Percentiles rank a stretch among this genome's conserved stretches.
Conservation (phyloP, 2,888 invertebrate genomes). For the Zhuqinia jingwanae region DNA sequence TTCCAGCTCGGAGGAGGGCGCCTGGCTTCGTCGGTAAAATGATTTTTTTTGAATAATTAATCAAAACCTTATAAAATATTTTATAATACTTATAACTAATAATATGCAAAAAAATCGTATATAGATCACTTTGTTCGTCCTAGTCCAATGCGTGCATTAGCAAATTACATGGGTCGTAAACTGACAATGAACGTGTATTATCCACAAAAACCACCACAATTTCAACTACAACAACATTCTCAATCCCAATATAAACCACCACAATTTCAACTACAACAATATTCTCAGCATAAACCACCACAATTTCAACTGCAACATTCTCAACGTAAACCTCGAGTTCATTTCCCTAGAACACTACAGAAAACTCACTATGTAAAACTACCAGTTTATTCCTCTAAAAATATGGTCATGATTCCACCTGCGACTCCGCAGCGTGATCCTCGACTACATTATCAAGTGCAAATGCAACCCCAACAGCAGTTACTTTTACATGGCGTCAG, state of each 20-base stretch:
- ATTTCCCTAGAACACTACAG: not conserved
- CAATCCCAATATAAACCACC: not conserved
- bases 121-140: constrained; percentile 29
- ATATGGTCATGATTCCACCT: constrained; percentile 22
- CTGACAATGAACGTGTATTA: constrained; percentile 32
- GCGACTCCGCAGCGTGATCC: not conserved
- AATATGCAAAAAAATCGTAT: too few relatives aligned
- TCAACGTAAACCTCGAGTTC: too few relatives aligned
- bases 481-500: constrained; percentile 5
- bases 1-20: constrained; percentile 24
- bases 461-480: not conserved
- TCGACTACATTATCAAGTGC: not conserved
- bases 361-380: constrained; percentile 16
- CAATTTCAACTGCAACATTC: not conserved
- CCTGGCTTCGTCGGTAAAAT: constrained; percentile 34
- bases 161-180: constrained; percentile 3
- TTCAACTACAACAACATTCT: not conserved
- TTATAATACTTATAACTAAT: too few relatives aligned
- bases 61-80: too few relatives aligned
- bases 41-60: too few relatives aligned
- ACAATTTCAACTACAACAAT: not conserved
- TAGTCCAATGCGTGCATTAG: constrained; percentile 39
- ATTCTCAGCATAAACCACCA: not conserved
- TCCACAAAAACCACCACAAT: constrained; percentile 2
- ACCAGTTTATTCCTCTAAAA: constrained; percentile 18